Evolutionary conservation across 2,113 vertebrate species (phyloP).

Genomic region (Callionymus lyra): DNA sequence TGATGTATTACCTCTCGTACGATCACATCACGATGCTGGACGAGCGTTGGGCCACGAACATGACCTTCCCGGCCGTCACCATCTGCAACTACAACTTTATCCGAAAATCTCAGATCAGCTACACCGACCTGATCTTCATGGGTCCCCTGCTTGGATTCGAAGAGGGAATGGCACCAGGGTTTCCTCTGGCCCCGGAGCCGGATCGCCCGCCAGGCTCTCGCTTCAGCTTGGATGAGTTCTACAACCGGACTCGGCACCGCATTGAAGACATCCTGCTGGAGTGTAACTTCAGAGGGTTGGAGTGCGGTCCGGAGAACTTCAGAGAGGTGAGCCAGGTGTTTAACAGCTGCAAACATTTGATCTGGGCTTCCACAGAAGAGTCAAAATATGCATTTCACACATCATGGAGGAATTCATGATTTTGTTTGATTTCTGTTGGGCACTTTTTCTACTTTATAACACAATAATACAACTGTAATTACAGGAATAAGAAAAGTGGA

Average conservation of each 20-base stretch:
- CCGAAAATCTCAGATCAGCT: constrained; percentile 82
- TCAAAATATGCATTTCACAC: no score
- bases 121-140: constrained; percentile 81
- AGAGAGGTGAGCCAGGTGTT: constrained; percentile 70
- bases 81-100: constrained; percentile 87
- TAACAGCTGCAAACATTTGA: neutral
- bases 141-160: constrained; percentile 80
- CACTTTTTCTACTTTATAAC: no score
- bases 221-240: constrained; percentile 79
- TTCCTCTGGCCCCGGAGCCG: constrained; percentile 67
- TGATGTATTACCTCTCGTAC: constrained; percentile 79
- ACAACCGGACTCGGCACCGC: constrained; percentile 80
- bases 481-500: no score
- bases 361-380: neutral
- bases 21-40: constrained; percentile 83
- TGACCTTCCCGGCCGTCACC: constrained; percentile 85
- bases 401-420: no score
- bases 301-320: constrained; percentile 80
- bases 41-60: constrained; percentile 67
- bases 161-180: constrained; percentile 77
- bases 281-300: constrained; percentile 76
- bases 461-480: no score
- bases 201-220: constrained; percentile 52
- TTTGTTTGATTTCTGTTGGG: no score
- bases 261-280: constrained; percentile 92